Evolutionary conservation across 2,888 invertebrate genomes (phyloP).

Genomic region (Nephrotoma appendiculata): DNA sequence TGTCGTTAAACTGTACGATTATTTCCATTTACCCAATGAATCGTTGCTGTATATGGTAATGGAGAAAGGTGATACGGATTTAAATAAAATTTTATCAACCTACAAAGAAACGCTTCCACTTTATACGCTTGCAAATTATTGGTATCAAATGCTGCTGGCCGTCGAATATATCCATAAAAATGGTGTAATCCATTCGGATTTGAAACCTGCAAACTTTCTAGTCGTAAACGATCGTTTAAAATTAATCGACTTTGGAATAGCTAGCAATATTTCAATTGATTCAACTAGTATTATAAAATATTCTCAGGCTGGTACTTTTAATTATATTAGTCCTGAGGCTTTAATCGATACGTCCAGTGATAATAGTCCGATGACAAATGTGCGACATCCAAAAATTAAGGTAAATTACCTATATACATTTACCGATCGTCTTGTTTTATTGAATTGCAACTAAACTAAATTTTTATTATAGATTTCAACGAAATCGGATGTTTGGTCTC

Average conservation of each 20-base stretch:
- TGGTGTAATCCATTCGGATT: slow-evolving; percentile 89
- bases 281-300: slow-evolving; percentile 79
- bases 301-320: slow-evolving; percentile 74
- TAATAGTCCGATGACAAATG: slow-evolving; percentile 29
- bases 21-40: slow-evolving; percentile 49
- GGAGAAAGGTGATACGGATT: slow-evolving; percentile 86
- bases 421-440: neutral
- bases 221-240: slow-evolving; percentile 74
- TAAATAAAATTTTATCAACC: slow-evolving; percentile 57
- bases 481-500: slow-evolving; percentile 93
- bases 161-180: slow-evolving; percentile 82
- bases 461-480: slow-evolving; percentile 54
- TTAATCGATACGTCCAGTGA: slow-evolving; percentile 46
- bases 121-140: slow-evolving; percentile 73
- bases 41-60: slow-evolving; percentile 69
- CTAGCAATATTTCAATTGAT: slow-evolving; percentile 73
- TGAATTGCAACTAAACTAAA: neutral
- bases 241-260: slow-evolving; percentile 95
- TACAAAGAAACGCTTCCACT: slow-evolving; percentile 46
- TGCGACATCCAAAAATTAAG: slow-evolving; percentile 35
- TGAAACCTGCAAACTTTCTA: slow-evolving; percentile 94
- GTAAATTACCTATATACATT: slow-evolving; percentile 19
- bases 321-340: slow-evolving; percentile 94
- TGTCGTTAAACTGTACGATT: slow-evolving; percentile 73
- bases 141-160: slow-evolving; percentile 86